Percentiles rank a stretch among this genome's conserved stretches.
Conservation (phyloP, 2,797 vertebrate genomes). For the Neomorphus geoffroyi region DNA sequence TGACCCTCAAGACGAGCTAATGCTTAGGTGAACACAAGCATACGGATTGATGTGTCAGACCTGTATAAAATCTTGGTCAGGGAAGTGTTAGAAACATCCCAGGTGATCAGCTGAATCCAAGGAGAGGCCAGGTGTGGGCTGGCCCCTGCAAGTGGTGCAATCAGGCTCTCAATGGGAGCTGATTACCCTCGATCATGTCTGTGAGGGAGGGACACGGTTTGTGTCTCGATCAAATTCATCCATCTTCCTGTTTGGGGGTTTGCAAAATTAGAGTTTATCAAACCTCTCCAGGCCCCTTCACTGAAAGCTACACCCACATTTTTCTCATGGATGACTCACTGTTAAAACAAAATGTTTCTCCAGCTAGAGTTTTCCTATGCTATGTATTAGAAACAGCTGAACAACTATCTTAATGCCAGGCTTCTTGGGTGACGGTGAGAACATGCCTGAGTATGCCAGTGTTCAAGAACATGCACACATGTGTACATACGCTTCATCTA, state of each 20-base stretch:
- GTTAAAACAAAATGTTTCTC: conserved; percentile 30
- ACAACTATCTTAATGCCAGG: not conserved
- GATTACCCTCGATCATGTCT: not conserved
- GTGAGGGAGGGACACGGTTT: not conserved
- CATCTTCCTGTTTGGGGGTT: conserved; percentile 17
- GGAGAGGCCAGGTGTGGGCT: not conserved
- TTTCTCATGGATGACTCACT: conserved; percentile 64
- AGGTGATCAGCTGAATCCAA: not conserved
- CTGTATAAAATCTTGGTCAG: not conserved
- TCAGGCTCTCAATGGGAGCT: not conserved
- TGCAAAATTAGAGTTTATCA: conserved; percentile 49
- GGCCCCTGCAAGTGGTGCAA: not conserved
- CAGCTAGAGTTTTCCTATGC: not conserved
- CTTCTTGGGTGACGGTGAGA: not conserved
- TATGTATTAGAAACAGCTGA: conserved; percentile 47
- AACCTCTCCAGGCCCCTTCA: conserved; percentile 34
- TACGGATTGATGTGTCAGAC: not conserved
- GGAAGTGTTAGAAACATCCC: not conserved
- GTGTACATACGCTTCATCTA: not conserved
- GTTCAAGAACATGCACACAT: not conserved
- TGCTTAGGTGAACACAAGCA: not conserved
- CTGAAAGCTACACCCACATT: conserved; percentile 65
- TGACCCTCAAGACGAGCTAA: not conserved
- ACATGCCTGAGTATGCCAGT: not conserved
- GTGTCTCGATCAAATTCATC: not conserved